phyloP scores from a whole-genome alignment of 2,797 vertebrate genomes.

The Knipowitschia caucasica region DNA sequence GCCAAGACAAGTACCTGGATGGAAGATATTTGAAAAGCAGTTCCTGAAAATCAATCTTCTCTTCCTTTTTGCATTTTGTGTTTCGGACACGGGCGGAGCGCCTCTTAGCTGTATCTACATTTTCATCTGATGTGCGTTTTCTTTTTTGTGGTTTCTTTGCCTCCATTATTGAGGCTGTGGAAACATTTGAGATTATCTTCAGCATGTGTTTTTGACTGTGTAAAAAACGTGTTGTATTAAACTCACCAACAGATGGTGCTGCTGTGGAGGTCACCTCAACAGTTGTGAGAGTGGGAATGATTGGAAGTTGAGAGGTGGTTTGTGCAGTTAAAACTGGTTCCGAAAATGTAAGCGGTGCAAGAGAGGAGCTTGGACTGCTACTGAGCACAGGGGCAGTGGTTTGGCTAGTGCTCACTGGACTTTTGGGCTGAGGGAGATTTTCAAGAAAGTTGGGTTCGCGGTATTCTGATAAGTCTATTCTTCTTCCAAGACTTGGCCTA shows the following conservation, averaged over 20 bases:
- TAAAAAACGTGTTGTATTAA: background rate
- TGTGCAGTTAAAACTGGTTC: conserved; percentile 53
- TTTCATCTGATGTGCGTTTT: conserved; percentile 86
- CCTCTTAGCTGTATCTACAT: conserved; percentile 90
- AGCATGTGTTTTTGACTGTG: background rate
- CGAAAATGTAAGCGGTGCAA: conserved; percentile 53
- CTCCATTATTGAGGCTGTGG: conserved; percentile 75
- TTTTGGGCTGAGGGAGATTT: conserved; percentile 70
- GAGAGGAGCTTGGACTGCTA: conserved; percentile 72
- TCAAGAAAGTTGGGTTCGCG: conserved; percentile 77
- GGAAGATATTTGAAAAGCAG: conserved; percentile 94
- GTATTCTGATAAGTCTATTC: conserved; percentile 90
- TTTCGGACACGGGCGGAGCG: conserved; percentile 95
- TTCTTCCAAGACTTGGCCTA: conserved; percentile 86
- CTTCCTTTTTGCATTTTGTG: conserved; percentile 97
- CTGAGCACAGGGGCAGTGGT: conserved; percentile 62
- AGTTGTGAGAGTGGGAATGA: conserved; percentile 68
- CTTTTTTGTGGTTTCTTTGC: conserved; percentile 90
- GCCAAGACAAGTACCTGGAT: conserved; percentile 77
- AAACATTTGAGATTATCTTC: background rate
- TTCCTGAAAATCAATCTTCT: conserved; percentile 97
- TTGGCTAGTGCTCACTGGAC: conserved; percentile 52
- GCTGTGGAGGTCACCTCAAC: conserved; percentile 73
- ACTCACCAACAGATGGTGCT: conserved; percentile 65
- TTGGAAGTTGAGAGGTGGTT: conserved; percentile 61